phyloP scores from a whole-genome alignment of 2,113 vertebrate species.

The Condylura cristata region DNA sequence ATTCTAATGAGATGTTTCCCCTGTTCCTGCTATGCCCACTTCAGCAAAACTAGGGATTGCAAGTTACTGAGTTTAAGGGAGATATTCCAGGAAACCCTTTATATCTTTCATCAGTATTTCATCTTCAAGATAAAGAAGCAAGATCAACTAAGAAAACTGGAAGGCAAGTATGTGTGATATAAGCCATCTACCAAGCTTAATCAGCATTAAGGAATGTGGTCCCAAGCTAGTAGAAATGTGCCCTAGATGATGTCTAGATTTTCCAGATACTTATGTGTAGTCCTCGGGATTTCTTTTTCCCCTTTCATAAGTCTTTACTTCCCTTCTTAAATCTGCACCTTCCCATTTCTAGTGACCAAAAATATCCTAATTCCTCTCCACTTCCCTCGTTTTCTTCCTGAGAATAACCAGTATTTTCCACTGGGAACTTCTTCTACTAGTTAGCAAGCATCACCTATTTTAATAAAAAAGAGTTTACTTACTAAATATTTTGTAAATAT shows the following conservation, averaged over 20 bases:
- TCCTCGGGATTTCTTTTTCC: neutral
- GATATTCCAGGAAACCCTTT: neutral
- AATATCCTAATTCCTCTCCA: neutral
- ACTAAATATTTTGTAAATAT: slow-evolving; percentile 16
- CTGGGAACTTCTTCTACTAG: neutral
- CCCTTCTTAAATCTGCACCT: neutral
- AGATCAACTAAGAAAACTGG: slow-evolving; percentile 4
- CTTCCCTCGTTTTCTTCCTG: neutral
- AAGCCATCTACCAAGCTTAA: neutral
- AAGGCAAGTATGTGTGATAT: neutral
- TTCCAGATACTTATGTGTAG: neutral
- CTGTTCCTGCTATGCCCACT: neutral
- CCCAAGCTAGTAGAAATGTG: neutral
- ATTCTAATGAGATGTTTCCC: neutral
- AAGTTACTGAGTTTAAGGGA: neutral
- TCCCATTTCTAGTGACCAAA: neutral
- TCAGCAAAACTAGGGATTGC: neutral
- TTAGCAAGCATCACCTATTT: neutral
- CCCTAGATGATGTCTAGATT: neutral
- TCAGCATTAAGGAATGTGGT: neutral
- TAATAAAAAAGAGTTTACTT: slow-evolving; percentile 40
- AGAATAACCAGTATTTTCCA: neutral
- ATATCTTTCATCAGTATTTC: neutral
- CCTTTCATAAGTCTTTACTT: neutral
- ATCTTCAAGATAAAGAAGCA: neutral